Conservation (phyloP, 2,888 invertebrate species). For the Apamea sordens region DNA sequence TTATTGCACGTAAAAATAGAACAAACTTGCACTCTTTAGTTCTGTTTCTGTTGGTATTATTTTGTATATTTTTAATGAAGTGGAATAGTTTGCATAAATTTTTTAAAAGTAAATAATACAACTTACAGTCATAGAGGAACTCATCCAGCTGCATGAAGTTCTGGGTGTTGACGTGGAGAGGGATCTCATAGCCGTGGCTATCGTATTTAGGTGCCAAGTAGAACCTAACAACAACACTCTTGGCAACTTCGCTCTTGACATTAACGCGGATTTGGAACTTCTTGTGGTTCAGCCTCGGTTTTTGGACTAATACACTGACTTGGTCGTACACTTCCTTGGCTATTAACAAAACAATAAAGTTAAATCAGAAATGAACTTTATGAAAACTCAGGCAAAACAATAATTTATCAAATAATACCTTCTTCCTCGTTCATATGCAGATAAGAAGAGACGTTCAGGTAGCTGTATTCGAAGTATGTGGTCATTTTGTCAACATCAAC, state of each 20-base stretch:
- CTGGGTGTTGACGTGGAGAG: slow-evolving; percentile 88
- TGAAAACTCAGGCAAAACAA: neutral
- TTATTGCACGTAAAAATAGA: neutral
- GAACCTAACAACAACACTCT: slow-evolving; percentile 90
- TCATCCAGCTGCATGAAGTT: slow-evolving; percentile 91
- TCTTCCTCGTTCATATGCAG: slow-evolving; percentile 85
- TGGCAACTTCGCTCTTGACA: slow-evolving; percentile 89
- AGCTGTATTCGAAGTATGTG: slow-evolving; percentile 92
- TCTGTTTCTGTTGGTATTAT: neutral
- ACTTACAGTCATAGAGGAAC: slow-evolving; percentile 89
- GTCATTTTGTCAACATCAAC: slow-evolving; percentile 92
- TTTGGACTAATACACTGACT: slow-evolving; percentile 90
- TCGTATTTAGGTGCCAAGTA: slow-evolving; percentile 93
- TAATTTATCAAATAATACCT: slow-evolving; percentile 70
- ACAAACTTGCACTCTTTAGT: neutral
- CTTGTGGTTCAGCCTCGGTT: slow-evolving; percentile 93
- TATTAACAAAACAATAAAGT: slow-evolving; percentile 55
- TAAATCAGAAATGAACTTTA: neutral
- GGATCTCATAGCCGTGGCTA: slow-evolving; percentile 87
- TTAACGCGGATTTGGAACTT: slow-evolving; percentile 91
- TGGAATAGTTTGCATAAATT: neutral
- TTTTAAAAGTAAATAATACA: neutral
- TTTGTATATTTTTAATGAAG: neutral
- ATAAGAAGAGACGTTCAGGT: slow-evolving; percentile 91
- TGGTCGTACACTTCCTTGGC: slow-evolving; percentile 79